phyloP scores from a whole-genome alignment of 2,888 invertebrate species.

The Lamellibrachia satsuma region DNA sequence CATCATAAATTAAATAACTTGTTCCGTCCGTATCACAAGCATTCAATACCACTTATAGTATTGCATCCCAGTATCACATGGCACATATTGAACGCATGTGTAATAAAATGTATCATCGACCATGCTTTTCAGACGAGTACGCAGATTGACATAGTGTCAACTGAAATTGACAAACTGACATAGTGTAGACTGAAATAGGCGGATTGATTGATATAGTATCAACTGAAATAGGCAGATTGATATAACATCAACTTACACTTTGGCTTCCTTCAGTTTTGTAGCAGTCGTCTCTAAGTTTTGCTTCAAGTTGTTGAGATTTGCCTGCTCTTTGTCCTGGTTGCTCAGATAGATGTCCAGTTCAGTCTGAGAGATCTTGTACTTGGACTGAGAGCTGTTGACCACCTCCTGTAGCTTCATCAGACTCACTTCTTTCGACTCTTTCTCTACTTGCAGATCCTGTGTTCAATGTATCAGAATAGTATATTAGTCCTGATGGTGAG shows the following conservation, averaged over 20 bases:
- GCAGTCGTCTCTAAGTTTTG: constrained; percentile 65
- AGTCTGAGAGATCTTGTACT: constrained; percentile 75
- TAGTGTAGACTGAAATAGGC: no score
- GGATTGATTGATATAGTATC: no score
- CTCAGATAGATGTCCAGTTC: constrained; percentile 82
- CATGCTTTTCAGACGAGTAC: background rate
- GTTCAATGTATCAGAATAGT: background rate
- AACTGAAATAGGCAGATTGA: background rate
- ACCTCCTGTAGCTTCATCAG: constrained; percentile 66
- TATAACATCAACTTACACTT: constrained; percentile 48
- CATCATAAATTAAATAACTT: no score
- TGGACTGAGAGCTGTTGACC: constrained; percentile 71
- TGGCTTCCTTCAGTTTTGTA: constrained; percentile 65
- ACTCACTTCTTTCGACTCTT: constrained; percentile 76
- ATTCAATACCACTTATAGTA: no score
- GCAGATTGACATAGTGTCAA: background rate
- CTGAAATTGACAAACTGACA: no score
- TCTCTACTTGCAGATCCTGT: constrained; percentile 75
- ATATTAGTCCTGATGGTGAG: no score
- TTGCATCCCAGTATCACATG: no score
- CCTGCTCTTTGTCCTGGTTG: constrained; percentile 74
- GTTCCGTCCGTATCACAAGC: no score
- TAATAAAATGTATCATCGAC: background rate
- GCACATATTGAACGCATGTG: background rate
- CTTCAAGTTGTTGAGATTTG: constrained; percentile 73